These are phyloP conservation scores for Nothoprocta perdicaria DNA, from an alignment of 2,113 vertebrate genomes.

Conservation along the genomic window DNA sequence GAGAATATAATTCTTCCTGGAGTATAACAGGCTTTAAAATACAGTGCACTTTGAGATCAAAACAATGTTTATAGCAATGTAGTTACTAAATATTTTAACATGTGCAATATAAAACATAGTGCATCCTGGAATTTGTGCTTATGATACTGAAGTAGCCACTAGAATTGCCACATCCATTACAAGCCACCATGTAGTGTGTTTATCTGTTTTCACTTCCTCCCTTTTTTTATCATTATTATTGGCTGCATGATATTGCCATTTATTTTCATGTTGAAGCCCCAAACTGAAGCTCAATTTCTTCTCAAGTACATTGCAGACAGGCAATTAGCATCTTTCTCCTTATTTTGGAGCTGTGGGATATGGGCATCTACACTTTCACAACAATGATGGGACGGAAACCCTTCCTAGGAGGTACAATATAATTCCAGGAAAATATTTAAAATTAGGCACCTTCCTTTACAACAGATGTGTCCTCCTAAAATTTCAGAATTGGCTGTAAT, in stretches of 20 bases:
- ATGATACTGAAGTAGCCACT: background rate
- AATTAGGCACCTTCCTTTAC: background rate
- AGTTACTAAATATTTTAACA: constrained; percentile 70
- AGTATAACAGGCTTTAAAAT: constrained; percentile 54
- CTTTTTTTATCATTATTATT: background rate
- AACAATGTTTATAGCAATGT: constrained; percentile 49
- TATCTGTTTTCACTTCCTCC: constrained; percentile 16
- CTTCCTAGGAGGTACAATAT: background rate
- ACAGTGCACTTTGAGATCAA: constrained; percentile 62
- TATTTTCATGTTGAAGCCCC: background rate
- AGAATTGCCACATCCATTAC: constrained; percentile 56
- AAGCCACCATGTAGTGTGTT: background rate
- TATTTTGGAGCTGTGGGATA: background rate
- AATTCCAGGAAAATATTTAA: background rate
- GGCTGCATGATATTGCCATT: background rate
- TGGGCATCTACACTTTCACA: background rate
- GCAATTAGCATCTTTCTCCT: background rate
- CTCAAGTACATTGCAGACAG: background rate
- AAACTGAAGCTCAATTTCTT: background rate
- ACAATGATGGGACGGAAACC: background rate
- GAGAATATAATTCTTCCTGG: constrained; percentile 60
- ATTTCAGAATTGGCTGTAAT: background rate
- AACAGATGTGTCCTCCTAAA: background rate
- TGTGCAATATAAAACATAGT: constrained; percentile 32
- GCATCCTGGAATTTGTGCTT: constrained; percentile 43